These are phyloP conservation scores for Antitype chi DNA, from an alignment of 2,888 invertebrate genomes.

Conservation along the genomic window DNA sequence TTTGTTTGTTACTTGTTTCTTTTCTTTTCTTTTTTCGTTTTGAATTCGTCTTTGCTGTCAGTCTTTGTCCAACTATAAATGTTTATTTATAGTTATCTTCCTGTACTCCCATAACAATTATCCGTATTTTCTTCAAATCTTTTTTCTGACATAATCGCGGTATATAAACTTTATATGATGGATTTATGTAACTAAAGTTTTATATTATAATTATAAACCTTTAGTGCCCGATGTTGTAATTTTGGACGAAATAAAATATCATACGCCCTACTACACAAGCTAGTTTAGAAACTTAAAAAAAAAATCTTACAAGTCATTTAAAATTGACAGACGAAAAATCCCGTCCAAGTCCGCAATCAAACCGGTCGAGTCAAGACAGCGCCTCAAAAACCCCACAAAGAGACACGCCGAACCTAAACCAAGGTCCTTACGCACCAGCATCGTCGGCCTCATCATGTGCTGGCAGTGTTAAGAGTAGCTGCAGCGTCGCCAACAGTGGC, in stretches of 20 bases:
- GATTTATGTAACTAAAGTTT: no score
- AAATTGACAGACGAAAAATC: slow-evolving; percentile 85
- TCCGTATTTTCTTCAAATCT: no score
- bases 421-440: slow-evolving; percentile 86
- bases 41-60: neutral
- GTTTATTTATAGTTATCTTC: neutral
- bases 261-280: neutral
- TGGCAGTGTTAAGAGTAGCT: slow-evolving; percentile 80
- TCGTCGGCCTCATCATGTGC: slow-evolving; percentile 78
- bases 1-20: neutral
- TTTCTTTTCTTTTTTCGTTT: no score
- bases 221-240: neutral
- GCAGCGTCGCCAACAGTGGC: slow-evolving; percentile 79
- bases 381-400: slow-evolving; percentile 87
- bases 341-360: slow-evolving; percentile 88
- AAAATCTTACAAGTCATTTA: neutral
- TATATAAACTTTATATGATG: no score
- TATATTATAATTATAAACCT: no score
- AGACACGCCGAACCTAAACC: slow-evolving; percentile 76
- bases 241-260: neutral
- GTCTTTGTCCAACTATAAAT: neutral
- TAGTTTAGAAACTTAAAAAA: neutral
- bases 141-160: no score
- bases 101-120: no score
- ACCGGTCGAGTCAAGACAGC: slow-evolving; percentile 86